Evolutionary conservation across 2,888 invertebrate species (phyloP).

Genomic region (Tethea ocularis): DNA sequence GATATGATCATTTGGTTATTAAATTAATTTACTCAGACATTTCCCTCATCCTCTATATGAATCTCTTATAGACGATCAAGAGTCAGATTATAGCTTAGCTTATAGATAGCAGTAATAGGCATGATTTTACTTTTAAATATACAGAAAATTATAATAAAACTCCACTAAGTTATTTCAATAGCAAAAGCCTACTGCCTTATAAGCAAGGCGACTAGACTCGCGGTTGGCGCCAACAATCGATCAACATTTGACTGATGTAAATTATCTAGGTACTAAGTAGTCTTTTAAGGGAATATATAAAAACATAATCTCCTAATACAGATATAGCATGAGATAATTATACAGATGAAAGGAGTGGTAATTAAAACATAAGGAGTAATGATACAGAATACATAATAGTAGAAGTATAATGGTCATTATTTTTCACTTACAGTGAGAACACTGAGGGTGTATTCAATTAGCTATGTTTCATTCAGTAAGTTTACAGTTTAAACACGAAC

Average conservation of each 20-base stretch:
- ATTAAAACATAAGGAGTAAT: no score
- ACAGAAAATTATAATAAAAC: constrained; percentile 37
- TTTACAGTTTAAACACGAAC: constrained; percentile 37
- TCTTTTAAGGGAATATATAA: constrained; percentile 31
- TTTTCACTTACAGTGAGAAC: background rate
- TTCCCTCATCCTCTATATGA: background rate
- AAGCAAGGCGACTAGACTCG: constrained; percentile 42
- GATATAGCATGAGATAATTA: constrained; percentile 19
- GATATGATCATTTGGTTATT: background rate
- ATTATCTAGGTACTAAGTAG: constrained; percentile 31
- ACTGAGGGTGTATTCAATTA: background rate
- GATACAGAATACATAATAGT: no score
- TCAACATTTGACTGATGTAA: constrained; percentile 45
- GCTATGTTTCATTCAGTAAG: constrained; percentile 34
- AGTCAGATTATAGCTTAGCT: no score
- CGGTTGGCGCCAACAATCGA: constrained; percentile 60
- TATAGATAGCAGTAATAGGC: constrained; percentile 19
- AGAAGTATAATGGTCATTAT: no score
- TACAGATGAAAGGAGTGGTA: constrained; percentile 12
- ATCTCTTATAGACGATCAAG: background rate
- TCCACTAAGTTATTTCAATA: constrained; percentile 28
- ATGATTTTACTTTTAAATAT: constrained; percentile 23
- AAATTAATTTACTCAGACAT: background rate
- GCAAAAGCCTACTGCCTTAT: constrained; percentile 46
- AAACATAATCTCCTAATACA: constrained; percentile 21